Conservation (phyloP, 2,888 invertebrate species). For the Pandemis heparana region DNA sequence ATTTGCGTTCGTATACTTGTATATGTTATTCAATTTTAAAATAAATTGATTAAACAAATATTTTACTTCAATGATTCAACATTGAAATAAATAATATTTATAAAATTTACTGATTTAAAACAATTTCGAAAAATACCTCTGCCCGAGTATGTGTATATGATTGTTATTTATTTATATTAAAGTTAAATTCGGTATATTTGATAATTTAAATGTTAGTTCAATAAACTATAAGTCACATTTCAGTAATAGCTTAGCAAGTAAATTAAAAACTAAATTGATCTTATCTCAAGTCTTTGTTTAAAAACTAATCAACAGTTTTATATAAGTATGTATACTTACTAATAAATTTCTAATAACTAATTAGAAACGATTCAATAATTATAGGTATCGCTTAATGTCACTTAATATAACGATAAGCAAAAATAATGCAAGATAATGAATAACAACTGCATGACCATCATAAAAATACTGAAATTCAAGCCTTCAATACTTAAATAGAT, state of each 20-base stretch:
- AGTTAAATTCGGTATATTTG: slow-evolving; percentile 9
- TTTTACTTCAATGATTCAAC: slow-evolving; percentile 55
- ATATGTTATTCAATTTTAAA: slow-evolving; percentile 8
- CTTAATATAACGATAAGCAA: slow-evolving; percentile 21
- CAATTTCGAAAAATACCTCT: neutral
- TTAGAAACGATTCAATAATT: slow-evolving; percentile 23
- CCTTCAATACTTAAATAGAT: neutral
- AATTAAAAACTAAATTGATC: slow-evolving; percentile 16
- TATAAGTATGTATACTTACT: neutral
- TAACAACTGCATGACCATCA: neutral
- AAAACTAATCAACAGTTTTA: slow-evolving; percentile 39
- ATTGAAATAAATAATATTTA: slow-evolving; percentile 50
- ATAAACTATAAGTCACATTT: slow-evolving; percentile 7
- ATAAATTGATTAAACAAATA: slow-evolving; percentile 46
- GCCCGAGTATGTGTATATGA: neutral
- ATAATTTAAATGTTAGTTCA: neutral
- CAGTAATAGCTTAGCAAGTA: neutral
- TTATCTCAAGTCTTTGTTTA: slow-evolving; percentile 29
- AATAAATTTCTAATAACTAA: slow-evolving; percentile 24
- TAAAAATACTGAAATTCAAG: slow-evolving; percentile 20
- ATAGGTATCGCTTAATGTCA: slow-evolving; percentile 32
- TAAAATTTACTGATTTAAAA: slow-evolving; percentile 23
- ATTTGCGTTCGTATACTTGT: slow-evolving; percentile 6
- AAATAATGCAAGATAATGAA: neutral
- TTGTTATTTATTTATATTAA: neutral